Evolutionary conservation across 2,888 invertebrate species (phyloP).

Genomic region (Stictocephala bisonia): DNA sequence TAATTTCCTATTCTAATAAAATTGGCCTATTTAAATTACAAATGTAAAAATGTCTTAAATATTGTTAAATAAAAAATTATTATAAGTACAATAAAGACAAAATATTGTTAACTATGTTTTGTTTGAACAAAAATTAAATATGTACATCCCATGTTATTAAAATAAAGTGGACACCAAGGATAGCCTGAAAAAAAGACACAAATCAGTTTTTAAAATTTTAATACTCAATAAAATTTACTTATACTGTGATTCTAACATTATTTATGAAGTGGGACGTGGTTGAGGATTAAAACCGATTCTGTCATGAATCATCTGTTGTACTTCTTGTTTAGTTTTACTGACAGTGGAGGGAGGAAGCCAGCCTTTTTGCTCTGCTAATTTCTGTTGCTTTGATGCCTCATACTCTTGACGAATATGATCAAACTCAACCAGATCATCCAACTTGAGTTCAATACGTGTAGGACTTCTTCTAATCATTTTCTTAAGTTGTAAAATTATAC

Average conservation of each 20-base stretch:
- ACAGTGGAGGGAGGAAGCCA: conserved; percentile 69
- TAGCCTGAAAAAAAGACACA: conserved; percentile 52
- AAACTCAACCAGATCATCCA: conserved; percentile 80
- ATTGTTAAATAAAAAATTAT: no score
- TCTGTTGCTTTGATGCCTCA: conserved; percentile 66
- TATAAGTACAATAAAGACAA: no score
- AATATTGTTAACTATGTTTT: not conserved
- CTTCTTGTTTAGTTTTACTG: conserved; percentile 71
- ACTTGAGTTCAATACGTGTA: conserved; percentile 81
- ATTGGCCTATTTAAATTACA: no score
- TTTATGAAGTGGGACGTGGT: conserved; percentile 53
- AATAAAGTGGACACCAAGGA: conserved; percentile 56
- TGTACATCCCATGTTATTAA: conserved; percentile 54
- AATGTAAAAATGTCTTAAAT: no score
- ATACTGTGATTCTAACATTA: not conserved
- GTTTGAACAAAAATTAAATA: not conserved
- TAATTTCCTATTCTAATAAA: no score
- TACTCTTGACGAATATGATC: conserved; percentile 73
- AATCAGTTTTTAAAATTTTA: not conserved
- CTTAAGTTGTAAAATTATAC: no score
- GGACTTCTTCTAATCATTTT: conserved; percentile 88
- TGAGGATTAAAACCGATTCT: conserved; percentile 72
- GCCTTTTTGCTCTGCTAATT: conserved; percentile 65
- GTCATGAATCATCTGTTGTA: conserved; percentile 72
- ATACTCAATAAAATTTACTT: not conserved